Base-by-base conservation (phyloP, 2,888 invertebrate genomes). In the Euproctis similis region DNA sequence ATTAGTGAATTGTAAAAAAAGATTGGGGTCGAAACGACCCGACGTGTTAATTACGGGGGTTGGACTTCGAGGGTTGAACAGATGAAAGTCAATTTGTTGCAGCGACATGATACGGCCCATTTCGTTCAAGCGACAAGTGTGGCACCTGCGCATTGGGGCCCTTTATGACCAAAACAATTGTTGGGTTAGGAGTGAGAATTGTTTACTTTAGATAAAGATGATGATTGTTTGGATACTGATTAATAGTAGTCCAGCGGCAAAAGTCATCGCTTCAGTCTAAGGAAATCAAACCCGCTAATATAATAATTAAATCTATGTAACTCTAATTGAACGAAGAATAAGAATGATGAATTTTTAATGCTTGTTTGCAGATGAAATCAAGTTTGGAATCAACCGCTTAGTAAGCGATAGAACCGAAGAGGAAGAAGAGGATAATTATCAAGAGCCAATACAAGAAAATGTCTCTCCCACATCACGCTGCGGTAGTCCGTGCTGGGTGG, bases 341-440 rank as follows among this genome's bases (percentile, higher is more conserved):
- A 21, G 10, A 19, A 19, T n/a, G 3, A 7, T n/a, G n/a, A n/a
- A n/a, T n/a, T n/a, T n/a, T n/a, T n/a, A n/a, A n/a, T n/a, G 4
- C 42, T 59, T 67, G 38, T 41, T 87, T 87, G 2, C 89, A 94
- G 94, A 93, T 59, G 90, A 91, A 64, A 89, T 94, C 57, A 93
- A 94, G 57, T 95, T 94, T 57, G 93, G 94, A 35, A 91, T 95
- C 56, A 93, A 89, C 68, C 90, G 94, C 36, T 77, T 95, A 48
- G 92, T 95, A 16, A 87, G 87, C 9, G 86, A 88, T 46, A 88
- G 88, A 20, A 87, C 87, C 12, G 90, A 90, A 28, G 89, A 90
- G 40, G 87, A 87, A 42, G 87, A 87, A 51, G 85, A 87, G 46
- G 82, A 86, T 41, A 84, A 76, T 42, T 70, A 84, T 42, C 64